These are phyloP conservation scores for Actinostola sp. DNA, from an alignment of 92 coral and sea anemone genomes.

Conservation along the genomic window DNA sequence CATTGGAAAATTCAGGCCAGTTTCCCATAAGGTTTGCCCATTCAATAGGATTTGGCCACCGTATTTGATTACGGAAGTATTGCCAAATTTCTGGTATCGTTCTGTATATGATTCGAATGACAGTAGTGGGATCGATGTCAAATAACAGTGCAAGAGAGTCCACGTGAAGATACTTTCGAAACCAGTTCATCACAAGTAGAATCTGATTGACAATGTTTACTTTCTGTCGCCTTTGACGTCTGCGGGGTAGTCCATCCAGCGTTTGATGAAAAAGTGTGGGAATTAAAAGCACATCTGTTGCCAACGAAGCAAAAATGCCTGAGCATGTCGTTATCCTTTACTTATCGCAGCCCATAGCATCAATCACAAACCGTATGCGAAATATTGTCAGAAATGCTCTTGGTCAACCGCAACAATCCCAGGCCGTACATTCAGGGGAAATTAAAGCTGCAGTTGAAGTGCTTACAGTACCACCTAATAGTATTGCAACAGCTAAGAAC, in stretches of 20 bases:
- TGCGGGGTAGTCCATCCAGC: background rate
- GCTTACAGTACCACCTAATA: too few species aligned
- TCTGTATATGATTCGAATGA: constrained; percentile 19
- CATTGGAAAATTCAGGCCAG: constrained; percentile 35
- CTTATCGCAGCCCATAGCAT: too few species aligned
- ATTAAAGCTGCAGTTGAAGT: too few species aligned
- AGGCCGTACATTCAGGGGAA: too few species aligned
- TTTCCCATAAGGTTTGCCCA: constrained; percentile 20
- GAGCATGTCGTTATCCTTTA: too few species aligned
- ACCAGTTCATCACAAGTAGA: constrained; percentile 15
- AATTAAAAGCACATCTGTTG: too few species aligned
- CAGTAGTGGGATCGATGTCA: constrained; percentile 24
- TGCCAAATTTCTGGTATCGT: constrained; percentile 32
- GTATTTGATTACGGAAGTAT: constrained; percentile 37
- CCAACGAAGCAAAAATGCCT: too few species aligned
- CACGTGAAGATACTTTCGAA: constrained; percentile 26
- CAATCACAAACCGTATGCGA: too few species aligned
- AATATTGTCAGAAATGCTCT: too few species aligned
- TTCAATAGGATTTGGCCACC: constrained; percentile 21
- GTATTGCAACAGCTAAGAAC: too few species aligned
- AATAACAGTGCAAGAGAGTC: constrained; percentile 27
- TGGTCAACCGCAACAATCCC: too few species aligned
- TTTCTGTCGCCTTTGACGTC: constrained; percentile 21
- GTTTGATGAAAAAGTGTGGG: constrained; percentile 22
- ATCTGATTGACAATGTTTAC: constrained; percentile 16